Base-by-base conservation (phyloP, 2,888 invertebrate species). In the Gymnosoma rotundatum region DNA sequence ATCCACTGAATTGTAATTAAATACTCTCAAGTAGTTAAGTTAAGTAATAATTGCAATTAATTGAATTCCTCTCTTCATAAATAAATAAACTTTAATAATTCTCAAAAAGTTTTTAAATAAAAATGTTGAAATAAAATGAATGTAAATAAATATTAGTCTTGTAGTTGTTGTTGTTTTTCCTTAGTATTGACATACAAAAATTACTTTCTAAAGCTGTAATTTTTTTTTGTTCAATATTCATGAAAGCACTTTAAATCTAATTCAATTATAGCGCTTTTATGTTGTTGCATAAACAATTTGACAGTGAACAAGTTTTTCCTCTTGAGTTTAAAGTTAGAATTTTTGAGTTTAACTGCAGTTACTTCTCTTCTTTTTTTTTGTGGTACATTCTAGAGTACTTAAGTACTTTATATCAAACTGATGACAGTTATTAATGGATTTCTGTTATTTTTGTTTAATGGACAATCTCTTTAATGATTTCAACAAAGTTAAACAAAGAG, bases 381-480 rank as follows among this genome's bases (percentile, higher is more conserved):
- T 25, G 32, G 16, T 60, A 48, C 36, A 58, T 42, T 45, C 56
- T 16, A 45, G 14, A 58, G 45, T 58, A 18, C 25, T 48, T 6
- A 36, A 72, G 48, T 72, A 58, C n/a, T 72, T 73, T 67, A 8
- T 20, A 66, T 38, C 18, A 54, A 54, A 80, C 48, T 73, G 38
- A 69, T 78, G 73, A 63, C 78, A 83, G 78, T 78, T 73, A 78
- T 83, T 73, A 83, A 83, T 83, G 83, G 61, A 25, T 75, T 75
- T 58, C 4, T 52, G 20, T 60, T 38, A 20, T 50, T 73, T 60
- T 38, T 61, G 61, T 21, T 73, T 52, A 50, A 73, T 21, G 50
- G 56, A 48, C 36, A 54, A 72, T 67, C 2, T 45, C 16, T 48
- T 48, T 63, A 32, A 58, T 48, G 58, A 36, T 48, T 72, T 14